phyloP scores from a whole-genome alignment of 2,797 vertebrate species.

The Kryptopterus vitreolus region DNA sequence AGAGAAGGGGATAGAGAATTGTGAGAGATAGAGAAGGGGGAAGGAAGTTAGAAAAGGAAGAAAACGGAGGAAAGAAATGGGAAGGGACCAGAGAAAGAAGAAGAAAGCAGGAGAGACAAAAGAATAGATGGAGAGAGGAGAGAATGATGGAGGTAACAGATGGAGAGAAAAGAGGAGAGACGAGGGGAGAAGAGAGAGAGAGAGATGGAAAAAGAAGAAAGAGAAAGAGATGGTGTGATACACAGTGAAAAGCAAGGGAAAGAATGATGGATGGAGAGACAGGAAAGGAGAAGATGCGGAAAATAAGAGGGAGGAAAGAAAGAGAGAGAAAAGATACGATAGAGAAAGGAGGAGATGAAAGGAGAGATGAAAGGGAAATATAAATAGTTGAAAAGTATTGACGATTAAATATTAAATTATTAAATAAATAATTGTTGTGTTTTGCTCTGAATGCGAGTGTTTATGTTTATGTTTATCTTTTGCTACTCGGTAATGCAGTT shows the following conservation, averaged over 20 bases:
- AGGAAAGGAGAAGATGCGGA: constrained; percentile 26
- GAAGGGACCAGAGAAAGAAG: constrained; percentile 19
- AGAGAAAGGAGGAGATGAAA: too few species aligned
- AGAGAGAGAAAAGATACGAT: too few species aligned
- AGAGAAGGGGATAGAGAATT: background rate
- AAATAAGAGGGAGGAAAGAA: constrained; percentile 13
- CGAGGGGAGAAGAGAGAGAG: background rate
- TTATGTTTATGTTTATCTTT: too few species aligned
- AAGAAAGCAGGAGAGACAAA: constrained; percentile 42
- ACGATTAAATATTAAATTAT: too few species aligned
- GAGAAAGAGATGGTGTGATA: background rate
- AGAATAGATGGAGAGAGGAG: background rate
- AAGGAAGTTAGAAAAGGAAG: background rate
- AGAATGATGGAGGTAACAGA: background rate
- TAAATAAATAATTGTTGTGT: too few species aligned
- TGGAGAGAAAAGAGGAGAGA: background rate
- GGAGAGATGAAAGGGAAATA: too few species aligned
- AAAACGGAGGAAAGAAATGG: background rate
- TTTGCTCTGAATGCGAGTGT: too few species aligned
- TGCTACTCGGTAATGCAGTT: too few species aligned
- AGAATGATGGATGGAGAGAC: background rate
- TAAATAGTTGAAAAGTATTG: too few species aligned
- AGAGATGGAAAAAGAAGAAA: constrained; percentile 19
- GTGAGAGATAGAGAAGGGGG: too few species aligned
- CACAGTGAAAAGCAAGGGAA: too few species aligned